Percentiles rank a stretch among this genome's conserved stretches.
Conservation (phyloP, 2,797 vertebrate genomes). For the Falco berigora region DNA sequence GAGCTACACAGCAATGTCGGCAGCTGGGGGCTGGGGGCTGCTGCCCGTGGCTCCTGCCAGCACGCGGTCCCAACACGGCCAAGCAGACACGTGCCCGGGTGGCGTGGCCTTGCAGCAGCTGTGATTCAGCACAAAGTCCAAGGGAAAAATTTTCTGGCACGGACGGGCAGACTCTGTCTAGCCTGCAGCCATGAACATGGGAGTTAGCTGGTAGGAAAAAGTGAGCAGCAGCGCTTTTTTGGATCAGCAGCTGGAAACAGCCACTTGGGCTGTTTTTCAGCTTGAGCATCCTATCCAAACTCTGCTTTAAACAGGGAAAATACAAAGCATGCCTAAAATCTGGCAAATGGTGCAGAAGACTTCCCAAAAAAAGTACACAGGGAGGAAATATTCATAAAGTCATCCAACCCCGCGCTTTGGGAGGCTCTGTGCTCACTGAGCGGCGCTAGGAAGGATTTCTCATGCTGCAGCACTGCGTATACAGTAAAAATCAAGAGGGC, state of each 20-base stretch:
- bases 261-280: neutral
- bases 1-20: neutral
- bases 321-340: neutral
- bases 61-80: rapidly evolving
- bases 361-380: neutral
- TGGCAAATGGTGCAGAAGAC: neutral
- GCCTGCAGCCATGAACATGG: neutral
- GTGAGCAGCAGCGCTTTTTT: neutral
- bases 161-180: neutral
- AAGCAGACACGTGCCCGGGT: rapidly evolving
- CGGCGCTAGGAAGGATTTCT: neutral
- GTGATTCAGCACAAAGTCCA: neutral
- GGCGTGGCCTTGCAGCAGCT: neutral
- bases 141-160: neutral
- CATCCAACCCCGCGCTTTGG: neutral
- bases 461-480: neutral
- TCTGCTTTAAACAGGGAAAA: neutral
- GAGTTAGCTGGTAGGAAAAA: neutral
- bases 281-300: neutral
- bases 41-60: neutral
- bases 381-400: neutral
- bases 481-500: neutral
- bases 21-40: neutral
- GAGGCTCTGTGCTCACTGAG: neutral
- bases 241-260: neutral